Evolutionary conservation across 2,888 invertebrate species (phyloP).

Genomic region (Ramazzottius varieornatus): DNA sequence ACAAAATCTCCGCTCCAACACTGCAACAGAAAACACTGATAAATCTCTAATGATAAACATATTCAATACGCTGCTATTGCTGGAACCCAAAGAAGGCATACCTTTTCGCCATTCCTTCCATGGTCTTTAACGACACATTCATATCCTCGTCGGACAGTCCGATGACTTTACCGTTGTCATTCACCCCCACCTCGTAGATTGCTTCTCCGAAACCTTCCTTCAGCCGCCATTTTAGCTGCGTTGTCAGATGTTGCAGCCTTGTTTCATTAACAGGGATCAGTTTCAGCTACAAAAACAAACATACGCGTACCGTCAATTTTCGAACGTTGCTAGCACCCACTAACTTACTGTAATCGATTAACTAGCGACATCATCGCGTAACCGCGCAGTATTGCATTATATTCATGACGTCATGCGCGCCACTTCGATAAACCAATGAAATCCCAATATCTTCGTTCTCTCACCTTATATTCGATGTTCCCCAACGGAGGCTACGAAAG

Average conservation of each 20-base stretch:
- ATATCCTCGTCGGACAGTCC: slow-evolving; percentile 4
- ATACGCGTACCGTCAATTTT: neutral
- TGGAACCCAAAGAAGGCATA: too few relatives aligned
- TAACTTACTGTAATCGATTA: too few relatives aligned
- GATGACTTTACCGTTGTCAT: neutral
- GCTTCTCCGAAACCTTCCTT: slow-evolving; percentile 86
- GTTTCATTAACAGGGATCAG: neutral
- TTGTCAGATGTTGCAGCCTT: neutral
- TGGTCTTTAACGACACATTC: neutral
- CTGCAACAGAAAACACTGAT: neutral
- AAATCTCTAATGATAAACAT: too few relatives aligned
- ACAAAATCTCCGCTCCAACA: neutral
- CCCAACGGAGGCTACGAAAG: neutral
- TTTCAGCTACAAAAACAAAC: neutral
- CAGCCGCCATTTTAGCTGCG: slow-evolving; percentile 77
- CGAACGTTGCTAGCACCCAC: neutral
- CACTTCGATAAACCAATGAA: neutral
- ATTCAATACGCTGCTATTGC: too few relatives aligned
- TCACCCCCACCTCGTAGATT: slow-evolving; percentile 69
- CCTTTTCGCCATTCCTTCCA: slow-evolving; percentile 4
- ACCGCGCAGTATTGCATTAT: too few relatives aligned
- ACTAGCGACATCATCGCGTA: too few relatives aligned
- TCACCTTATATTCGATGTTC: neutral
- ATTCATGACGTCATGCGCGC: too few relatives aligned
- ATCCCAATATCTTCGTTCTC: too few relatives aligned